Base-by-base conservation (phyloP, 1,140 invertebrate genomes). In the Sarcophaga peregrina region DNA sequence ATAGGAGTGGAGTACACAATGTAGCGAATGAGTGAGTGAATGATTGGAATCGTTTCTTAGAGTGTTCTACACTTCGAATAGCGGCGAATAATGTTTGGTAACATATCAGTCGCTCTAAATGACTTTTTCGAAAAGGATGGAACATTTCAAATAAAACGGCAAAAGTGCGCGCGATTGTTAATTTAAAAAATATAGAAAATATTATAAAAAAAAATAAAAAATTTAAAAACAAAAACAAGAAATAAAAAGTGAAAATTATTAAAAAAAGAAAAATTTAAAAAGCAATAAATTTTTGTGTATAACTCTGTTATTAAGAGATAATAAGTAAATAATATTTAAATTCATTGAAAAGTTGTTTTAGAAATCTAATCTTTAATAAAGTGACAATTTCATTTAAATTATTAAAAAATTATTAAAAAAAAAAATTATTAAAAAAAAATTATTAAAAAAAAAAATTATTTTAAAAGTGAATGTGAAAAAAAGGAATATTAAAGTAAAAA, bases 21-120 rank as follows among this genome's bases (percentile, higher is more conserved):
- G 25, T 37, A 37, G 25, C 4, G 25, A 37, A 37, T 37, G 25
- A 37, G 1, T 37, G 25, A 37, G 25, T 37, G 25, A 37, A 4
- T 37, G 25, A 37, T 37, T 37, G 25, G 1, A 37, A 37, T 37
- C 25, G 25, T 37, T 37, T 37, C 25, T 37, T 37, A 37, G 25
- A 37, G 25, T 37, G 25, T 37, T 37, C 25, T 37, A 37, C 25
- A 37, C 25, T 37, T 37, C 25, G 25, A 37, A 37, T 37, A 37
- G 25, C 25, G 62, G 52, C 37, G 52, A 81, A 62, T 17, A 20
- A 17, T 78, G 47, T 52, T 78, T 17, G 13, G 48, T 47, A 47
- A 50, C 75, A 68, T 62, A 20, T 81, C 81, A 83, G 83, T 83
- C 68, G 83, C 72, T 62, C 80, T 81, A 75, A 83, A 83, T 54